A percentile compares a stretch with the other conserved stretches of the same genome.
Conservation (phyloP, 1,140 invertebrate species). For the Ruditapes philippinarum region DNA sequence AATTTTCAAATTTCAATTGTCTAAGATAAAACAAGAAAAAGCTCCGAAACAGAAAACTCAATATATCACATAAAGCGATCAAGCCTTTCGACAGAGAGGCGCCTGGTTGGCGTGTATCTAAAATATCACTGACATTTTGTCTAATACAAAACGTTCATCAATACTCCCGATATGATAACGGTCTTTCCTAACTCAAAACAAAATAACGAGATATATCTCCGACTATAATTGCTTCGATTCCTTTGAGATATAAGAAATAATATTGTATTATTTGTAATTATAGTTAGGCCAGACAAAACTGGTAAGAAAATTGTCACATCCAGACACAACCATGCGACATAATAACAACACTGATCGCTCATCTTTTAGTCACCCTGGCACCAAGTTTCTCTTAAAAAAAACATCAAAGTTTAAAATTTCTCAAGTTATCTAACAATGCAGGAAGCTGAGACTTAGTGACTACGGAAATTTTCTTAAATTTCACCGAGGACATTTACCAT, state of each 20-base stretch:
- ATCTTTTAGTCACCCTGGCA: not conserved
- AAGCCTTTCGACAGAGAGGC: not conserved
- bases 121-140: conserved; percentile 8
- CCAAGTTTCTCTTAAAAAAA: not conserved
- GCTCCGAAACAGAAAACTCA: not conserved
- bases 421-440: no score
- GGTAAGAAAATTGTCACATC: not conserved
- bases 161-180: conserved; percentile 6
- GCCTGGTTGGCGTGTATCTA: conserved; percentile 11
- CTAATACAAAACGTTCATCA: conserved; percentile 30
- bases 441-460: no score
- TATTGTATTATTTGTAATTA: not conserved
- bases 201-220: conserved; percentile 1
- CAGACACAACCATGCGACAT: not conserved
- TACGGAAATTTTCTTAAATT: no score
- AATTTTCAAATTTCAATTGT: not conserved
- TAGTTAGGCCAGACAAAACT: not conserved
- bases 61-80: not conserved
- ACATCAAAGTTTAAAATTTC: no score
- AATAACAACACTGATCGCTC: not conserved
- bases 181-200: not conserved
- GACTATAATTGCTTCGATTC: not conserved
- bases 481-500: no score
- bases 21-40: not conserved
- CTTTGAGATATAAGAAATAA: not conserved